Evolutionary conservation across 2,797 vertebrate species (phyloP).

Genomic region (Coregonus suidteri): DNA sequence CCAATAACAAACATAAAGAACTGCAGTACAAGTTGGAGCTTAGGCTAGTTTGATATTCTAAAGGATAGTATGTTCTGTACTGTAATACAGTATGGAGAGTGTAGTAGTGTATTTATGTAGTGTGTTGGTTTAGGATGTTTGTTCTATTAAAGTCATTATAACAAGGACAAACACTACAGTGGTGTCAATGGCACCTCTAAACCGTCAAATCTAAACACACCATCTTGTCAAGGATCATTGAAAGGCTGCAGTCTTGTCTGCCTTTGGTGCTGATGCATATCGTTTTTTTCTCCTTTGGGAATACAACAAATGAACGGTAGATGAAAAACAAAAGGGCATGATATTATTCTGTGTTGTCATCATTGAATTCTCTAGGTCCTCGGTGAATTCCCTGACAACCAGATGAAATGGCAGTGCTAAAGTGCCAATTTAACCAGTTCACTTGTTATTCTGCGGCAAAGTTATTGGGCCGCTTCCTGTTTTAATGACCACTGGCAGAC

Average conservation of each 20-base stretch:
- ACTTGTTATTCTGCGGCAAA: slow-evolving; percentile 64
- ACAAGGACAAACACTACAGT: slow-evolving; percentile 19
- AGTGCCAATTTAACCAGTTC: slow-evolving; percentile 72
- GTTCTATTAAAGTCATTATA: not conserved
- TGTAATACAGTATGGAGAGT: not conserved
- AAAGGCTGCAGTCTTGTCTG: slow-evolving; percentile 30
- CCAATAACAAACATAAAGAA: not conserved
- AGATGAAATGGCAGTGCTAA: slow-evolving; percentile 56
- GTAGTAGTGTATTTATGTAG: not conserved
- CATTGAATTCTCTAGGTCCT: slow-evolving; percentile 58
- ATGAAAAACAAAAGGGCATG: slow-evolving; percentile 68
- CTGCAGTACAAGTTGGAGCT: not conserved
- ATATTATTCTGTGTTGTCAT: slow-evolving; percentile 73
- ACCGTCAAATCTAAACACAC: slow-evolving; percentile 21
- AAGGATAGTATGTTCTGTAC: not conserved
- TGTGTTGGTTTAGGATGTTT: slow-evolving; percentile 18
- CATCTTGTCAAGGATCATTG: slow-evolving; percentile 52
- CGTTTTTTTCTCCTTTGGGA: slow-evolving; percentile 51
- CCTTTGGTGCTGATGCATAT: slow-evolving; percentile 49
- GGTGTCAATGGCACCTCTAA: slow-evolving; percentile 7
- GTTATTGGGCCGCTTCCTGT: slow-evolving; percentile 65
- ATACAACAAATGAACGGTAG: slow-evolving; percentile 60
- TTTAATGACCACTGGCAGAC: slow-evolving; percentile 61
- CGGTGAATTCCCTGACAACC: slow-evolving; percentile 28
- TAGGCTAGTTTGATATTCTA: not conserved